phyloP scores from a whole-genome alignment of 1,140 invertebrate species.

The Rhopalosiphum maidis region DNA sequence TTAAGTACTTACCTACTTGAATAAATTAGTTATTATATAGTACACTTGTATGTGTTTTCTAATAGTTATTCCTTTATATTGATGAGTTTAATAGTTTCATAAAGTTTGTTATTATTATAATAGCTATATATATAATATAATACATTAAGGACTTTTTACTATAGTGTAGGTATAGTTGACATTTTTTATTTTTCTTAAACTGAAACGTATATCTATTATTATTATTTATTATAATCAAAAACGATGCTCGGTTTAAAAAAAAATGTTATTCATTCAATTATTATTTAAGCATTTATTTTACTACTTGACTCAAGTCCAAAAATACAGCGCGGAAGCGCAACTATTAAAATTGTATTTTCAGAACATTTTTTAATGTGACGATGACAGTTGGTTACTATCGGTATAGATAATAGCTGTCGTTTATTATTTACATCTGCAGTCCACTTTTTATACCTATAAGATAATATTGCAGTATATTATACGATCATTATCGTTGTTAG shows the following conservation, averaged over 20 bases:
- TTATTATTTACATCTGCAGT: not conserved
- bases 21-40: not conserved
- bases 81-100: not conserved
- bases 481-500: not conserved
- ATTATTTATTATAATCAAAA: not conserved
- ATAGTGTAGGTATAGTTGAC: not conserved
- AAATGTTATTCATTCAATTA: not conserved
- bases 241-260: not conserved
- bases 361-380: not conserved
- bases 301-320: not conserved
- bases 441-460: not conserved
- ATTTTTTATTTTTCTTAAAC: not conserved
- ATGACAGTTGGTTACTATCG: not conserved
- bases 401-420: not conserved
- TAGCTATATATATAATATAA: no score
- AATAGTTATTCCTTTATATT: not conserved
- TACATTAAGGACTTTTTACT: not conserved
- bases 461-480: not conserved
- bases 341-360: not conserved
- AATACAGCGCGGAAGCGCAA: not conserved
- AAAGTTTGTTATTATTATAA: not conserved
- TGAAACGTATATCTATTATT: not conserved
- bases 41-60: not conserved
- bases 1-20: not conserved
- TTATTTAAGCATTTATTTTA: not conserved